Evolutionary conservation across 2,797 vertebrate genomes (phyloP).

Genomic region (Megalops cyprinoides): DNA sequence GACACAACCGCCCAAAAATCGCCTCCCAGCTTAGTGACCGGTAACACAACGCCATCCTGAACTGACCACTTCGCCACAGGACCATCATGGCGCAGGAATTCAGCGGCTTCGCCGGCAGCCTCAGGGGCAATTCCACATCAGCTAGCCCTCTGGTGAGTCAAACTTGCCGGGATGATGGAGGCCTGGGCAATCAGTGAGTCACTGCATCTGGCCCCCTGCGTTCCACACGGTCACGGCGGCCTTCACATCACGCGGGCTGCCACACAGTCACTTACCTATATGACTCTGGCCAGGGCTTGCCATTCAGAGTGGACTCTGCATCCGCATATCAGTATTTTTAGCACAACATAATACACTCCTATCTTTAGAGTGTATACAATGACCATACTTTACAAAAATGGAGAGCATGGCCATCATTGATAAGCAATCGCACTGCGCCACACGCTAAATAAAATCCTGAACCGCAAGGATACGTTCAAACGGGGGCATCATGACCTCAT

Average conservation of each 20-base stretch:
- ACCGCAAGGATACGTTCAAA: not conserved
- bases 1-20: too few species aligned
- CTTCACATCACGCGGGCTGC: too few species aligned
- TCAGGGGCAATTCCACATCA: not conserved
- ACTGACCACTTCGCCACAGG: constrained; percentile 44
- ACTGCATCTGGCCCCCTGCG: constrained; percentile 26
- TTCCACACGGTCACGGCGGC: not conserved
- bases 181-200: constrained; percentile 18
- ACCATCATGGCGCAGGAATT: constrained; percentile 32
- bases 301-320: too few species aligned
- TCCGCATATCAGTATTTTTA: too few species aligned
- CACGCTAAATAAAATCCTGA: not conserved
- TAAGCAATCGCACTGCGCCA: not conserved
- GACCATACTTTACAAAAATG: not conserved
- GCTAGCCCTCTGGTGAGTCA: constrained; percentile 52
- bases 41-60: too few species aligned
- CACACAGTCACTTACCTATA: not conserved
- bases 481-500: constrained; percentile 17
- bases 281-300: not conserved
- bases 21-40: too few species aligned
- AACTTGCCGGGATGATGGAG: constrained; percentile 29
- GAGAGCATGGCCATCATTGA: not conserved
- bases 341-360: too few species aligned
- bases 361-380: not conserved
- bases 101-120: not conserved